Conservation (phyloP, 2,113 vertebrate species). For the Serilophus lunatus region DNA sequence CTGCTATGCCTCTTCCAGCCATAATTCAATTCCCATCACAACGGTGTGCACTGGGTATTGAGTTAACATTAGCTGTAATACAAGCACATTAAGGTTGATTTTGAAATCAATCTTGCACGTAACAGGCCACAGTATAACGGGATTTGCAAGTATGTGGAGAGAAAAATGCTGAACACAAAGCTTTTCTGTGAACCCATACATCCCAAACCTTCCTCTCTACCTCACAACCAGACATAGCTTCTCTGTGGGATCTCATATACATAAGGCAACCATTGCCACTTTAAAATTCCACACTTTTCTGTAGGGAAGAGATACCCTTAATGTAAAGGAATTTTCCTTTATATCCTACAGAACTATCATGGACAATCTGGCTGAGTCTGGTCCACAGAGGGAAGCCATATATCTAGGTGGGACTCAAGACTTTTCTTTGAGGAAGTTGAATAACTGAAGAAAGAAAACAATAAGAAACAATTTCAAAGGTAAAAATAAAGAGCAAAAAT, state of each 20-base stretch:
- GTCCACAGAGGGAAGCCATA: neutral
- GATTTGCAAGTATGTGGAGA: neutral
- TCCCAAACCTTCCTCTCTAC: neutral
- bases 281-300: neutral
- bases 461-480: neutral
- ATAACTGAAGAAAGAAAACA: fast-evolving
- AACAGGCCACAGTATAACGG: neutral
- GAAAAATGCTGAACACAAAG: neutral
- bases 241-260: neutral
- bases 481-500: neutral
- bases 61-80: neutral
- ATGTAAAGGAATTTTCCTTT: neutral
- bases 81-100: neutral
- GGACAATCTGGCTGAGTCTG: neutral
- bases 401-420: neutral
- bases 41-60: fast-evolving
- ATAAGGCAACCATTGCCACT: neutral
- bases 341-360: neutral
- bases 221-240: neutral
- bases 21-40: neutral
- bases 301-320: neutral
- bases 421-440: neutral
- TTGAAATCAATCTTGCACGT: neutral
- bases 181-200: neutral
- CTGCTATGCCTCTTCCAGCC: neutral